Percentiles rank a stretch among this genome's conserved stretches.
Evolutionary conservation across 2,113 vertebrate genomes (phyloP).

Genomic region (Dasyurus viverrinus): DNA sequence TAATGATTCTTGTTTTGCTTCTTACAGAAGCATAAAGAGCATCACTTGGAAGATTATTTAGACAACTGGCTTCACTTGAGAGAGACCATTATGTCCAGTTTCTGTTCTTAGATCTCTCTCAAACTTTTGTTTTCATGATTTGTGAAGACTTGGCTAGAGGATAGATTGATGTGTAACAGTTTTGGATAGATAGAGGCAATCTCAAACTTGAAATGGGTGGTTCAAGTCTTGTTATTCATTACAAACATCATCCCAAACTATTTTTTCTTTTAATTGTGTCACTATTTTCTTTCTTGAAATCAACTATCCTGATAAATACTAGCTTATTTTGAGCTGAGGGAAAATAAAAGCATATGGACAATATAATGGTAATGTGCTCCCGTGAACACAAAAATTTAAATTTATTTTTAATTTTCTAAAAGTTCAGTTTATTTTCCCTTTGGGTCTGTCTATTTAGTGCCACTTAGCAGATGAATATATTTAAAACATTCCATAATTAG

Average conservation of each 20-base stretch:
- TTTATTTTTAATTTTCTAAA: slow-evolving; percentile 13
- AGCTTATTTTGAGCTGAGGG: background rate
- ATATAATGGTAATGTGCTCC: background rate
- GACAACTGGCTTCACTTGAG: background rate
- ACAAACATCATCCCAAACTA: background rate
- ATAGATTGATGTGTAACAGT: background rate
- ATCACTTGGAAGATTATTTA: background rate
- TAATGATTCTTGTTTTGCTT: background rate
- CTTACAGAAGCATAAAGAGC: background rate
- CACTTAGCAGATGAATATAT: slow-evolving; percentile 80
- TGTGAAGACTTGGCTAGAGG: background rate
- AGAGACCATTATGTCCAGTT: background rate
- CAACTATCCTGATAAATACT: background rate
- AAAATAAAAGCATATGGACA: background rate
- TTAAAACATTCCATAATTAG: slow-evolving; percentile 80
- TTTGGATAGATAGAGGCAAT: background rate
- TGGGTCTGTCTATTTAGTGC: slow-evolving; percentile 75
- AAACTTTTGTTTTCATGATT: background rate
- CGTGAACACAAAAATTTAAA: background rate
- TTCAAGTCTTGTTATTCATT: background rate
- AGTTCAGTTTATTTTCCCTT: slow-evolving; percentile 75
- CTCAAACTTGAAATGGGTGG: background rate
- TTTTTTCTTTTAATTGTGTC: background rate
- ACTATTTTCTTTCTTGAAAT: background rate
- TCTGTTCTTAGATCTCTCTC: background rate